phyloP scores from a whole-genome alignment of 2,888 invertebrate species.

The Volucella inflata region DNA sequence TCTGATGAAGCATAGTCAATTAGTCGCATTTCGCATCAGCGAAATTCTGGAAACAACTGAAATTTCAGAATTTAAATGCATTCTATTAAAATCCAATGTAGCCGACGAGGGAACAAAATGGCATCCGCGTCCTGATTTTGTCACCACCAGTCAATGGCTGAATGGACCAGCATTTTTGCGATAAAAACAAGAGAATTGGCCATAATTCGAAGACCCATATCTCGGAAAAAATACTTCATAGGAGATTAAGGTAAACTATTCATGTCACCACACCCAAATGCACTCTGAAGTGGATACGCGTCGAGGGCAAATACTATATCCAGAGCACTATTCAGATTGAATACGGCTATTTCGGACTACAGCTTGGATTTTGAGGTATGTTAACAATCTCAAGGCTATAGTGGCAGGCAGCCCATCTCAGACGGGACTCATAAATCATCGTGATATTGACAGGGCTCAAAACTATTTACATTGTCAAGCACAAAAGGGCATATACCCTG shows the following conservation, averaged over 20 bases:
- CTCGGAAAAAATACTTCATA: not conserved
- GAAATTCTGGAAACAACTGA: conserved; percentile 51
- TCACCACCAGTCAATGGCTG: too few species aligned
- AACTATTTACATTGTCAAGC: too few species aligned
- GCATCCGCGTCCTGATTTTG: not conserved
- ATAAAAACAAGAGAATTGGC: not conserved
- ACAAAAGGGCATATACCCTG: too few species aligned
- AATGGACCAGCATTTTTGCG: not conserved
- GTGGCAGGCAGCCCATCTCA: not conserved
- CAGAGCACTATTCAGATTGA: too few species aligned
- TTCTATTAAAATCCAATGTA: too few species aligned
- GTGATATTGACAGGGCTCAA: too few species aligned
- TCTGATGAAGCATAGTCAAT: conserved; percentile 74
- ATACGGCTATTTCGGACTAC: not conserved
- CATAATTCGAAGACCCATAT: conserved; percentile 1
- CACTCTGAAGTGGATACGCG: too few species aligned
- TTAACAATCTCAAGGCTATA: not conserved
- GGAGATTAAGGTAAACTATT: not conserved
- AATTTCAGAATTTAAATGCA: too few species aligned
- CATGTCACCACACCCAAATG: not conserved
- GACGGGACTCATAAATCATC: not conserved
- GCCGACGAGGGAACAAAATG: too few species aligned
- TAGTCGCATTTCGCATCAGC: conserved; percentile 71
- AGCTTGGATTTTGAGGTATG: not conserved
- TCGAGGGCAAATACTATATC: too few species aligned